A percentile compares a stretch with the other conserved stretches of the same genome.
Evolutionary conservation across 2,888 invertebrate genomes (phyloP).

Genomic region (Odontothrips loti): DNA sequence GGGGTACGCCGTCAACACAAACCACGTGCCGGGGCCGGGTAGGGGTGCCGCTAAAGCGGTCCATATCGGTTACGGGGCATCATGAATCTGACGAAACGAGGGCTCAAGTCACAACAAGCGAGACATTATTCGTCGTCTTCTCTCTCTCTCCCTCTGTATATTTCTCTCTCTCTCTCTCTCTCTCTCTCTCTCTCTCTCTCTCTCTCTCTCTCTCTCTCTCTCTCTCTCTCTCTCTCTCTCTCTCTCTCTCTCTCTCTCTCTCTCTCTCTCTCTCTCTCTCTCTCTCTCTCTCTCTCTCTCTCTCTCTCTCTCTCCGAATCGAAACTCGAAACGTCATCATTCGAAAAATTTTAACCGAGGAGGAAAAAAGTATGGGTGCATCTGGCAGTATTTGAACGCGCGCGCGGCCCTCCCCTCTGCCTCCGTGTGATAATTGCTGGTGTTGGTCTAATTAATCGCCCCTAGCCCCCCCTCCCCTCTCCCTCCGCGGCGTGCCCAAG

Average conservation of each 20-base stretch:
- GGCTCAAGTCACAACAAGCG: background rate
- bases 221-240: no score
- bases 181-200: background rate
- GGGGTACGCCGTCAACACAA: background rate
- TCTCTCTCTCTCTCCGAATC: no score
- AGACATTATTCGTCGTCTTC: background rate
- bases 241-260: no score
- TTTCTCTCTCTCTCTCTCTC: background rate
- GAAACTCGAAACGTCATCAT: no score
- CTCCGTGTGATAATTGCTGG: background rate
- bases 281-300: no score
- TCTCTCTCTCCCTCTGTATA: background rate
- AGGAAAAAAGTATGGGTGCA: no score
- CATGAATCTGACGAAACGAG: background rate
- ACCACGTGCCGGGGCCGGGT: no score
- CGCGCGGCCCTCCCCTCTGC: background rate
- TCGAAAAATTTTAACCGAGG: no score
- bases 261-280: no score
- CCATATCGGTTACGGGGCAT: background rate
- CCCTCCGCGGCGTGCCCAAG: background rate
- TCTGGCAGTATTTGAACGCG: background rate
- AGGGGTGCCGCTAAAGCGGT: background rate
- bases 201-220: no score
- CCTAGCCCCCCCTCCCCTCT: background rate
- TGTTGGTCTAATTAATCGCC: background rate